A percentile compares a stretch with the other conserved stretches of the same genome.
Conservation (phyloP, 2,888 invertebrate species). For the Drosophila engyochracea region DNA sequence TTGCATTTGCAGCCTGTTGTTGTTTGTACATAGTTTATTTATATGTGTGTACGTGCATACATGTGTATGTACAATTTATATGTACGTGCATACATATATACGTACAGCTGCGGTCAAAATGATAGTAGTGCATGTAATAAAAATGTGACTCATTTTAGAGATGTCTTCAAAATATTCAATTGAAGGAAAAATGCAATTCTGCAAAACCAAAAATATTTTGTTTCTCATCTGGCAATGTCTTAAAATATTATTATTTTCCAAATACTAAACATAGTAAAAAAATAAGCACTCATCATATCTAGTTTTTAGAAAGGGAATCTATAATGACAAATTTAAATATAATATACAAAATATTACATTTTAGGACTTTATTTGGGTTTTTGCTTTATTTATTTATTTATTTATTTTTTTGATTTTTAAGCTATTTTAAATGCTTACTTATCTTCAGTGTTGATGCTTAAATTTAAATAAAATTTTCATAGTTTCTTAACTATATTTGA, state of each 20-base stretch:
- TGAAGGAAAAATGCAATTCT: not conserved
- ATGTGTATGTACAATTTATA: too few relatives aligned
- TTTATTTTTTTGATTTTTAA: not conserved
- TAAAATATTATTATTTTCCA: not conserved
- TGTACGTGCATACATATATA: not conserved
- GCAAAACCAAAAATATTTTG: not conserved
- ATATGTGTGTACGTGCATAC: constrained; percentile 1
- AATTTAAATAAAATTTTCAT: not conserved
- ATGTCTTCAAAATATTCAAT: not conserved
- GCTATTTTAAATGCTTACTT: not conserved
- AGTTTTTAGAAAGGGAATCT: not conserved
- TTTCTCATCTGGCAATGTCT: not conserved
- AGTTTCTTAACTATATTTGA: not conserved
- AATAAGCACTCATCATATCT: not conserved
- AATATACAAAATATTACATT: not conserved
- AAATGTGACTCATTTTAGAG: not conserved
- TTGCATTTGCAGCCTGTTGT: constrained; percentile 30
- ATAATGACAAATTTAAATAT: not conserved
- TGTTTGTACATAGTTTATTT: constrained; percentile 35
- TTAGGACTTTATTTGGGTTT: not conserved
- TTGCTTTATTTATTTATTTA: too few relatives aligned
- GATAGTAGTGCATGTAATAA: not conserved
- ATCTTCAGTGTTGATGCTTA: not conserved
- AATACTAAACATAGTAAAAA: not conserved
- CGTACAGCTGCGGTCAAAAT: not conserved